phyloP scores from a whole-genome alignment of 1,140 invertebrate species.

The Caenorhabditis remanei region DNA sequence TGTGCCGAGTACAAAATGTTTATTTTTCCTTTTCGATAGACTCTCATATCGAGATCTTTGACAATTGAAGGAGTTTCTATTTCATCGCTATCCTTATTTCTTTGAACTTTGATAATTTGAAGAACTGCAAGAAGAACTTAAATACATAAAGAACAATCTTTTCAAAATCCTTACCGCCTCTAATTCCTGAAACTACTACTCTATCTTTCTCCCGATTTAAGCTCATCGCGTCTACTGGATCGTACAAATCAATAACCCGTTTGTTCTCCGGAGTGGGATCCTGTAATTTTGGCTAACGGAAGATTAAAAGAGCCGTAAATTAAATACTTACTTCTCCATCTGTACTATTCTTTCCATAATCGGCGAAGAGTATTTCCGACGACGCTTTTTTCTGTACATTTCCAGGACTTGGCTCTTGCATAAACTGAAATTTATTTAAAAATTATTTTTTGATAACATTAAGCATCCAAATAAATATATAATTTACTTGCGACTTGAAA shows the following conservation, averaged over 20 bases:
- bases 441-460: background rate
- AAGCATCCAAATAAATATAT: no score
- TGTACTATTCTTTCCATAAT: background rate
- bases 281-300: background rate
- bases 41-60: slow-evolving; percentile 48
- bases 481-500: no score
- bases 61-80: background rate
- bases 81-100: no score
- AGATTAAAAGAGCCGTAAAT: background rate
- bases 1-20: slow-evolving; percentile 48
- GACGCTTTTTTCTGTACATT: slow-evolving; percentile 28
- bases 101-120: slow-evolving; percentile 23
- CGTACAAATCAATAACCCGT: slow-evolving; percentile 32
- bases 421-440: slow-evolving; percentile 1
- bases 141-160: background rate
- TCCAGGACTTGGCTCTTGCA: background rate
- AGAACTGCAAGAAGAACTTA: slow-evolving; percentile 6
- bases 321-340: slow-evolving; percentile 21
- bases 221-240: slow-evolving; percentile 49
- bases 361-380: slow-evolving; percentile 15
- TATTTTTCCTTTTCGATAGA: slow-evolving; percentile 3
- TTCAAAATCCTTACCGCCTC: slow-evolving; percentile 31
- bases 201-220: slow-evolving; percentile 10
- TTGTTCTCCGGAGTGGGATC: slow-evolving; percentile 33
- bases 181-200: slow-evolving; percentile 37